These are phyloP conservation scores for Poeciliopsis turneri DNA, from an alignment of 2,797 vertebrate genomes.

Conservation along the genomic window DNA sequence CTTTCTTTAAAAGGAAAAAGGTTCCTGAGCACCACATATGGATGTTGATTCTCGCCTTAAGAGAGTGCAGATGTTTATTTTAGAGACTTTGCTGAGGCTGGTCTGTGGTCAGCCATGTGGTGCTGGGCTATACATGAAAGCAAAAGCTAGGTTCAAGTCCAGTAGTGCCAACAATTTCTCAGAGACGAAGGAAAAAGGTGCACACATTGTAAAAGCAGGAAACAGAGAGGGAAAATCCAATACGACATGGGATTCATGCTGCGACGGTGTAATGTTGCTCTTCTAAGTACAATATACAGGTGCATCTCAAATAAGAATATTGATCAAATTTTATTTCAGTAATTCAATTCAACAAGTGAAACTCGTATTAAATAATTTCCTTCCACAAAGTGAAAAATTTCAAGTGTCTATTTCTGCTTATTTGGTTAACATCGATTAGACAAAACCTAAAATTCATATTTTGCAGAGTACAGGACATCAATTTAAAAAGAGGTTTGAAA, in stretches of 20 bases:
- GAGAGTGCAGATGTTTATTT: constrained; percentile 79
- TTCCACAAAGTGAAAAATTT: neutral
- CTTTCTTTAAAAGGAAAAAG: constrained; percentile 30
- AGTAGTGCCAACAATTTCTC: constrained; percentile 49
- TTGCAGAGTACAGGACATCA: neutral
- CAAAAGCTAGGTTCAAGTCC: constrained; percentile 67
- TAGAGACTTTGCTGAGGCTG: constrained; percentile 73
- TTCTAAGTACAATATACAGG: neutral
- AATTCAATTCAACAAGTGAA: neutral
- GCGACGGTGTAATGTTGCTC: constrained; percentile 8
- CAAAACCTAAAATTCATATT: neutral
- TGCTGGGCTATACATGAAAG: constrained; percentile 75
- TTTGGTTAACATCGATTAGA: neutral
- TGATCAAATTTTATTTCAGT: neutral
- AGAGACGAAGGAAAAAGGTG: constrained; percentile 19
- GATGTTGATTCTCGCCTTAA: constrained; percentile 64
- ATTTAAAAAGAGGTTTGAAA: neutral
- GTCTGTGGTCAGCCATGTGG: constrained; percentile 78
- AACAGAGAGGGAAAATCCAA: constrained; percentile 14
- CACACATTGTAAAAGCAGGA: constrained; percentile 16
- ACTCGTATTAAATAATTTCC: neutral
- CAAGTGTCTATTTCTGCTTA: neutral
- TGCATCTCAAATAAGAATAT: neutral
- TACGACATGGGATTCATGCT: constrained; percentile 16
- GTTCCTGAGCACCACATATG: constrained; percentile 55